Percentiles rank a stretch among this genome's conserved stretches.
Evolutionary conservation across 2,888 invertebrate genomes (phyloP).

Genomic region (Imbricaverruca yamaguchii): DNA sequence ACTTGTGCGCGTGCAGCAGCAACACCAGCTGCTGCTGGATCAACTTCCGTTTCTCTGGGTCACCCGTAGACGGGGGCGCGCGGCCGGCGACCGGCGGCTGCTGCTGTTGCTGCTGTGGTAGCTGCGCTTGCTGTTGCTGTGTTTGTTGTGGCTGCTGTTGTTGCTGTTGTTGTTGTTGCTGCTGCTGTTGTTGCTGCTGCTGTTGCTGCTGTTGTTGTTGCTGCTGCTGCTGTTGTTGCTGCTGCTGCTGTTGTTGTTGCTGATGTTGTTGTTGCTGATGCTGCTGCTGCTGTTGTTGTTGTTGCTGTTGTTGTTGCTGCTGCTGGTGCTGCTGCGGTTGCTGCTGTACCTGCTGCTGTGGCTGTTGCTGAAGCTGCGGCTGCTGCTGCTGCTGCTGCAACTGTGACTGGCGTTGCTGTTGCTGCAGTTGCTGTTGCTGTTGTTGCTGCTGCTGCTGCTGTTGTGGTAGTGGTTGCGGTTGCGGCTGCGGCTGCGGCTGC

Average conservation of each 20-base stretch:
- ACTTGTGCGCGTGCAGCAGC: constrained; percentile 96
- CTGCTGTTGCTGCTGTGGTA: constrained; percentile 31
- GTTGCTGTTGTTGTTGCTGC: not conserved
- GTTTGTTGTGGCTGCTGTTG: not conserved
- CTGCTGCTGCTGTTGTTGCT: constrained; percentile 24
- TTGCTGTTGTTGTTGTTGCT: constrained; percentile 6
- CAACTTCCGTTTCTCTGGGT: constrained; percentile 93
- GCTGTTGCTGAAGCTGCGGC: constrained; percentile 39
- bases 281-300: constrained; percentile 51
- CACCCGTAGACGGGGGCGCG: constrained; percentile 51
- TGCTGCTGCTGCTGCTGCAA: constrained; percentile 27
- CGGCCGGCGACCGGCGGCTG: constrained; percentile 23
- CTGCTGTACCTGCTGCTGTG: constrained; percentile 30
- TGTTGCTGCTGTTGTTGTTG: constrained; percentile 39
- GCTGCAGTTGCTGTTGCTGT: constrained; percentile 4
- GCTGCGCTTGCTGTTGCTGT: no score
- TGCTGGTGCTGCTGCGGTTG: constrained; percentile 32
- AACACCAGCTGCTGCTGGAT: constrained; percentile 98
- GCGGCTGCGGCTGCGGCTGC: not conserved
- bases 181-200: constrained; percentile 32
- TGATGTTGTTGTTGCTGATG: constrained; percentile 1
- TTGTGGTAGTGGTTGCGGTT: constrained; percentile 3
- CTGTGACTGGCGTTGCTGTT: constrained; percentile 33
- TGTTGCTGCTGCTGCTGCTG: constrained; percentile 51
- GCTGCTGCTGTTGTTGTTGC: constrained; percentile 32